phyloP scores from a whole-genome alignment of 2,888 invertebrate species.

The Tiphia femorata region DNA sequence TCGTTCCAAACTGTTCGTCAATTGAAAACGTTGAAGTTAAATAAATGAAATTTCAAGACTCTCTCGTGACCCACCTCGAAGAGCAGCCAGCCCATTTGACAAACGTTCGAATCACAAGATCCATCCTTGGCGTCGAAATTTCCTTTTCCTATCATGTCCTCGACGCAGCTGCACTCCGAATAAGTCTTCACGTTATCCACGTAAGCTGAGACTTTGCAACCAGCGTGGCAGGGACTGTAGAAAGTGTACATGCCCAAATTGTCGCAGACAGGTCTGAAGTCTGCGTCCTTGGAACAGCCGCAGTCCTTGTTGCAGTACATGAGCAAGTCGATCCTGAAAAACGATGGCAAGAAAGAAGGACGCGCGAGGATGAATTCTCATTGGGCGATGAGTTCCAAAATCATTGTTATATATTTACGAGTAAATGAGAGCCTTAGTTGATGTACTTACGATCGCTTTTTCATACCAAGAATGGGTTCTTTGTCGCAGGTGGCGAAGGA shows the following conservation, averaged over 20 bases:
- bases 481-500: conserved; percentile 70
- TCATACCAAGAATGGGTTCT: conserved; percentile 68
- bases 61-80: conserved; percentile 58
- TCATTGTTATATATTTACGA: neutral
- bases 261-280: conserved; percentile 77
- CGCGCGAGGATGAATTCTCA: neutral
- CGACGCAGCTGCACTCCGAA: conserved; percentile 71
- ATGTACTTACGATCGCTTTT: conserved; percentile 63
- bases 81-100: conserved; percentile 70
- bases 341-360: neutral
- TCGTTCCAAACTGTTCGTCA: conserved; percentile 69
- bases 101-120: conserved; percentile 71
- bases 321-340: conserved; percentile 56
- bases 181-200: conserved; percentile 70
- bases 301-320: conserved; percentile 73
- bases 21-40: too few species aligned
- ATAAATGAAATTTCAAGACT: neutral
- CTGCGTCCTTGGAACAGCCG: conserved; percentile 69
- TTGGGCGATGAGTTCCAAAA: neutral
- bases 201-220: conserved; percentile 71
- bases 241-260: conserved; percentile 72
- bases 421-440: neutral
- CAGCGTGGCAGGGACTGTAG: conserved; percentile 82
- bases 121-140: conserved; percentile 70
- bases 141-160: conserved; percentile 44